Evolutionary conservation across 2,797 vertebrate species (phyloP).

Genomic region (Sus cebifrons): DNA sequence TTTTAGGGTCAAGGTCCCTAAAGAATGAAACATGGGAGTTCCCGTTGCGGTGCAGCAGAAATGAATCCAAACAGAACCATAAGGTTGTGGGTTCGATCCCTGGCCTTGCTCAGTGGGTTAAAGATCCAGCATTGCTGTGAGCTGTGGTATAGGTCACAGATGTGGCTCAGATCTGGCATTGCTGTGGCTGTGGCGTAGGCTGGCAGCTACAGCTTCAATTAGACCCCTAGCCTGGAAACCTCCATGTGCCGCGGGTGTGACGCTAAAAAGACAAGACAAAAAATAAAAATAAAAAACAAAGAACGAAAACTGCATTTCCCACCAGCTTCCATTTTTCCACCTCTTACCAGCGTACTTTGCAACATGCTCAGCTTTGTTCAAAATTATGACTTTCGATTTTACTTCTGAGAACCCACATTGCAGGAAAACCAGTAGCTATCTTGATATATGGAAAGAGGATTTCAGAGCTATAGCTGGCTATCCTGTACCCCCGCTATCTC

Average conservation of each 20-base stretch:
- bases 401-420: slow-evolving; percentile 12
- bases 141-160: too few relatives aligned
- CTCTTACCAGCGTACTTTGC: neutral
- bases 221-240: too few relatives aligned
- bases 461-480: neutral
- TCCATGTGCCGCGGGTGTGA: too few relatives aligned
- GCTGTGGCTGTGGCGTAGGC: too few relatives aligned
- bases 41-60: too few relatives aligned
- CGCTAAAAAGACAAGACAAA: too few relatives aligned
- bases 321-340: neutral
- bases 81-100: too few relatives aligned
- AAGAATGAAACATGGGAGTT: slow-evolving; percentile 7
- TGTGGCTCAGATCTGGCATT: too few relatives aligned
- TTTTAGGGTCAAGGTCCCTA: neutral
- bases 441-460: neutral
- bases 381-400: neutral
- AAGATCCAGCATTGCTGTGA: too few relatives aligned
- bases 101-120: too few relatives aligned
- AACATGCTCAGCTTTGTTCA: neutral
- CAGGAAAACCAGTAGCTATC: slow-evolving; percentile 21
- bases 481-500: neutral
- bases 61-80: too few relatives aligned
- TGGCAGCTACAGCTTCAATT: too few relatives aligned
- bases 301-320: slow-evolving; percentile 6
- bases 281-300: neutral